phyloP scores from a whole-genome alignment of 37 sponge, comb jelly and placozoan species.

The Amphimedon queenslandica region DNA sequence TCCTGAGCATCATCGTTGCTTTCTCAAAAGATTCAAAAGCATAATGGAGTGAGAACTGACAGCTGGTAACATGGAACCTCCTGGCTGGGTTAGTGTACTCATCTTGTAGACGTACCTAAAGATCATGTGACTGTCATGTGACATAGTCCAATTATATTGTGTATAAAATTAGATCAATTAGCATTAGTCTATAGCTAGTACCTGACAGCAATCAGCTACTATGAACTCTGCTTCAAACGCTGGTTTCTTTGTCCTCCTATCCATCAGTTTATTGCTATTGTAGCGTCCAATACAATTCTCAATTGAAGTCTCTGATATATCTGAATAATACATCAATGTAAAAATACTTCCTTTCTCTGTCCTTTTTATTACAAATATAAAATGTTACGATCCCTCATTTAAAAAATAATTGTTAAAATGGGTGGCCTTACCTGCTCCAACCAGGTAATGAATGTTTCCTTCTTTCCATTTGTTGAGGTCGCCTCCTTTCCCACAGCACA shows the following conservation, averaged over 20 bases:
- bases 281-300: constrained; percentile 62
- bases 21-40: constrained; percentile 87
- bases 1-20: constrained; percentile 90
- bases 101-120: constrained; percentile 51
- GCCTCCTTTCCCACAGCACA: constrained; percentile 99
- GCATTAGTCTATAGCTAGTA: no score
- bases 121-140: no score
- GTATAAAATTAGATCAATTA: background rate
- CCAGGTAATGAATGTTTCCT: constrained; percentile 71
- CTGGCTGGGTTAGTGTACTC: constrained; percentile 27
- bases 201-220: constrained; percentile 83
- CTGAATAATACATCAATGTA: constrained; percentile 25
- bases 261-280: constrained; percentile 14
- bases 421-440: constrained; percentile 73
- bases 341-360: background rate
- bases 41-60: constrained; percentile 97
- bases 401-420: background rate
- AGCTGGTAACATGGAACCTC: constrained; percentile 85
- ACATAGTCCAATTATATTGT: background rate
- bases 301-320: constrained; percentile 87
- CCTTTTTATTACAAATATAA: no score
- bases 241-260: constrained; percentile 13
- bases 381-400: no score
- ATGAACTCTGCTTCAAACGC: constrained; percentile 80
- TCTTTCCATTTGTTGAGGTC: constrained; percentile 97